These are phyloP conservation scores for Adela reaumurella DNA, from an alignment of 2,888 invertebrate genomes.

Conservation along the genomic window DNA sequence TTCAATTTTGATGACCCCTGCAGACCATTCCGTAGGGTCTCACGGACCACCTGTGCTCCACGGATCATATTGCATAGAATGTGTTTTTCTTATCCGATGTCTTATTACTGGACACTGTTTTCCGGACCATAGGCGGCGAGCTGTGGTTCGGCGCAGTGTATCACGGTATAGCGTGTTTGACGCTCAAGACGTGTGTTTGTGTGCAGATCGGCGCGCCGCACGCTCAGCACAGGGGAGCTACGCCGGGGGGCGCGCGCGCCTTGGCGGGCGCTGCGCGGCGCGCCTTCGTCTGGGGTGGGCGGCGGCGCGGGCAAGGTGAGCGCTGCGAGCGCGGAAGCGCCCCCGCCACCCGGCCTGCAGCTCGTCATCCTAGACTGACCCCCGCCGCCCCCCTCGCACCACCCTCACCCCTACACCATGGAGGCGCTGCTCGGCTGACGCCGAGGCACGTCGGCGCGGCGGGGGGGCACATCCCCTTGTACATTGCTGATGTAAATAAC, in stretches of 20 bases:
- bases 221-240: constrained; percentile 73
- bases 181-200: too few species aligned
- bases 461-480: constrained; percentile 15
- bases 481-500: constrained; percentile 38
- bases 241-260: constrained; percentile 84
- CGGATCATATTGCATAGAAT: too few species aligned
- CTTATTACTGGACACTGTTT: too few species aligned
- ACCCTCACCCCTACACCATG: constrained; percentile 62
- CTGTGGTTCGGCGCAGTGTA: too few species aligned
- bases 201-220: constrained; percentile 76
- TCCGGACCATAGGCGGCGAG: too few species aligned
- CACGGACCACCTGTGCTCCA: too few species aligned
- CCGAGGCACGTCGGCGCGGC: not conserved
- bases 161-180: too few species aligned
- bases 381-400: constrained; percentile 33
- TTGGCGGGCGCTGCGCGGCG: constrained; percentile 55
- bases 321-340: constrained; percentile 7
- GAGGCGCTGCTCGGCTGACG: constrained; percentile 60
- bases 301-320: constrained; percentile 18
- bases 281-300: constrained; percentile 16
- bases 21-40: too few species aligned
- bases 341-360: constrained; percentile 51
- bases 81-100: too few species aligned
- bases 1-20: too few species aligned
- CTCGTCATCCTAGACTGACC: constrained; percentile 75